Conservation (phyloP, 2,797 vertebrate species). For the Acomys russatus region DNA sequence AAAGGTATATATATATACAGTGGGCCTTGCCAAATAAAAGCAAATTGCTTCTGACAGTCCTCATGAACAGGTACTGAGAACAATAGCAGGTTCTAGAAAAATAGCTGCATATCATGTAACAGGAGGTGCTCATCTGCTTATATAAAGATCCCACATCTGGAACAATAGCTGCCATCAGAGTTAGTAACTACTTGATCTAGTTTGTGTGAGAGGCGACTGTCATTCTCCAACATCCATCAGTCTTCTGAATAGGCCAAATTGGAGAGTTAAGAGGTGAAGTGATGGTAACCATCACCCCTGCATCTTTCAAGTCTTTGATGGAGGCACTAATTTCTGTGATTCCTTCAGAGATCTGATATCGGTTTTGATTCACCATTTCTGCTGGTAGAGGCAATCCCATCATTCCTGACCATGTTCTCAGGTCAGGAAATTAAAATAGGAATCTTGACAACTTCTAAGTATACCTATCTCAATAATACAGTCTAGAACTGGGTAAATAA, state of each 20-base stretch:
- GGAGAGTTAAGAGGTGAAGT: neutral
- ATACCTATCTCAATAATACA: neutral
- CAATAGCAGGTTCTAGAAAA: neutral
- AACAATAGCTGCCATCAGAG: neutral
- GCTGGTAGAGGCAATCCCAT: neutral
- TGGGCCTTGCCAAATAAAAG: neutral
- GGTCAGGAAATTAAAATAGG: neutral
- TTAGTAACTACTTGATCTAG: neutral
- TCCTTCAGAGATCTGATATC: neutral
- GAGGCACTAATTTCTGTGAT: neutral
- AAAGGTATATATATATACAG: no score
- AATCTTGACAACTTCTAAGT: neutral
- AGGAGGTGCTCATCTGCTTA: neutral
- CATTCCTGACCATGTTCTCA: neutral
- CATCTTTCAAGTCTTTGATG: neutral
- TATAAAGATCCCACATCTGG: neutral
- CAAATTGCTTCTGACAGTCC: neutral
- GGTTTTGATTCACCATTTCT: neutral
- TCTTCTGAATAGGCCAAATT: neutral
- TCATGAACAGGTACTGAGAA: neutral
- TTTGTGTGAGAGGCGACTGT: neutral
- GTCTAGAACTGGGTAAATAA: neutral
- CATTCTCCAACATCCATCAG: neutral
- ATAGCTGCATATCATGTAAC: neutral
- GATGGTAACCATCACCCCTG: neutral